Conservation (phyloP, 64 coral and sea anemone genomes). For the Acropora tenuis region DNA sequence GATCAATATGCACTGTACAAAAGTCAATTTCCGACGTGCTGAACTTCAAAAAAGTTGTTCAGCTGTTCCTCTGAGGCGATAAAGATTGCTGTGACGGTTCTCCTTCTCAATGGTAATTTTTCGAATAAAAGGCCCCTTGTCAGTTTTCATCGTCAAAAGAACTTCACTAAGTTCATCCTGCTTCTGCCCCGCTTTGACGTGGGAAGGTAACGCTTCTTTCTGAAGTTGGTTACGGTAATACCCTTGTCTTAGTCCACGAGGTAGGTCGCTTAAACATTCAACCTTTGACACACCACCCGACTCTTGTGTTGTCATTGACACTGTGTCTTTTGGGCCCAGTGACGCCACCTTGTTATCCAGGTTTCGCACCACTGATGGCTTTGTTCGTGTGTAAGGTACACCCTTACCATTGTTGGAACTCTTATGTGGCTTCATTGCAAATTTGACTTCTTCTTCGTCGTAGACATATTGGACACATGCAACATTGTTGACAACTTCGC, state of each 20-base stretch:
- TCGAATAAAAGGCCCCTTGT: slow-evolving; percentile 30
- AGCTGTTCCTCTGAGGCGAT: slow-evolving; percentile 27
- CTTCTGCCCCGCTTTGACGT: background rate
- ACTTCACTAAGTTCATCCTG: slow-evolving; percentile 33
- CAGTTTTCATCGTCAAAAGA: background rate
- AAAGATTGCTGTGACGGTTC: background rate
- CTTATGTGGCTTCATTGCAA: slow-evolving; percentile 1
- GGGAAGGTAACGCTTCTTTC: background rate
- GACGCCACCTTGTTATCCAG: slow-evolving; percentile 13
- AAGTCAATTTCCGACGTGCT: slow-evolving; percentile 61
- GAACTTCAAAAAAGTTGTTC: background rate
- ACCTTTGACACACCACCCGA: slow-evolving; percentile 38
- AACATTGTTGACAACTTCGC: background rate
- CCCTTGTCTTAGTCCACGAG: slow-evolving; percentile 17
- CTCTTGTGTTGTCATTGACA: no score
- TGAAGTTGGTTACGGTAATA: slow-evolving; percentile 33
- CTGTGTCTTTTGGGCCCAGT: background rate
- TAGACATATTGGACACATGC: slow-evolving; percentile 23
- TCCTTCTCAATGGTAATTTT: slow-evolving; percentile 45
- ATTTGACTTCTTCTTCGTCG: slow-evolving; percentile 3
- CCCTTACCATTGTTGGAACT: slow-evolving; percentile 11
- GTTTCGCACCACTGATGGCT: slow-evolving; percentile 34
- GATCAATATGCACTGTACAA: slow-evolving; percentile 48
- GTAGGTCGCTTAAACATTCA: slow-evolving; percentile 31
- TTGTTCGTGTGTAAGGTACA: slow-evolving; percentile 20